Conservation (phyloP, 2,113 vertebrate species). For the Naja naja region DNA sequence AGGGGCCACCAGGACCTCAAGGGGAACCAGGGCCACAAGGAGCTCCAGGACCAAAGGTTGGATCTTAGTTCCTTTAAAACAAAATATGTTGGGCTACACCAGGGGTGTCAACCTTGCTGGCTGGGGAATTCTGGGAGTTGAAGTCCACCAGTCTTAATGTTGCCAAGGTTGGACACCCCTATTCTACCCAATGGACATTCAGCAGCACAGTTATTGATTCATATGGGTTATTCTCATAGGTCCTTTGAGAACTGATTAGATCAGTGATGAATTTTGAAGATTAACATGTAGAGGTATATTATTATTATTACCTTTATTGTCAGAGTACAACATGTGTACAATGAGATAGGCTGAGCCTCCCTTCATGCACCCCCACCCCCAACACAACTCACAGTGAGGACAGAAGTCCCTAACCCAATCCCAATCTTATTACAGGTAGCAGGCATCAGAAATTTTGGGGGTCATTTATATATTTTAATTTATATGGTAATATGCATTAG, state of each 20-base stretch:
- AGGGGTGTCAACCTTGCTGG: neutral
- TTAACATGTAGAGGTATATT: neutral
- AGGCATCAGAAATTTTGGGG: neutral
- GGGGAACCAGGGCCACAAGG: conserved; percentile 84
- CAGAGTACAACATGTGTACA: no score
- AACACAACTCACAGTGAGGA: no score
- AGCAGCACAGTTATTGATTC: neutral
- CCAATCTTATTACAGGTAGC: no score
- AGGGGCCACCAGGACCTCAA: conserved; percentile 84
- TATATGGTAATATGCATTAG: neutral
- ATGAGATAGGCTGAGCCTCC: no score
- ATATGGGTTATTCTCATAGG: neutral
- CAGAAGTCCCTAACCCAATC: no score
- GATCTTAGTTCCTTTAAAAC: neutral
- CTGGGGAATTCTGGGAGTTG: neutral
- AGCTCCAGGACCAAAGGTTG: conserved; percentile 83
- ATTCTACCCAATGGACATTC: neutral
- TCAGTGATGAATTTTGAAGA: neutral
- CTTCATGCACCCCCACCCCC: no score
- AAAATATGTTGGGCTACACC: fast-evolving
- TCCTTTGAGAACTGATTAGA: neutral
- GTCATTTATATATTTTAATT: neutral
- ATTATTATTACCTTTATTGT: no score
- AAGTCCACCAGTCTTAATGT: neutral
- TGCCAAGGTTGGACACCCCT: neutral